These are phyloP conservation scores for Struthio camelus DNA, from an alignment of 2,113 vertebrate genomes.

Conservation along the genomic window DNA sequence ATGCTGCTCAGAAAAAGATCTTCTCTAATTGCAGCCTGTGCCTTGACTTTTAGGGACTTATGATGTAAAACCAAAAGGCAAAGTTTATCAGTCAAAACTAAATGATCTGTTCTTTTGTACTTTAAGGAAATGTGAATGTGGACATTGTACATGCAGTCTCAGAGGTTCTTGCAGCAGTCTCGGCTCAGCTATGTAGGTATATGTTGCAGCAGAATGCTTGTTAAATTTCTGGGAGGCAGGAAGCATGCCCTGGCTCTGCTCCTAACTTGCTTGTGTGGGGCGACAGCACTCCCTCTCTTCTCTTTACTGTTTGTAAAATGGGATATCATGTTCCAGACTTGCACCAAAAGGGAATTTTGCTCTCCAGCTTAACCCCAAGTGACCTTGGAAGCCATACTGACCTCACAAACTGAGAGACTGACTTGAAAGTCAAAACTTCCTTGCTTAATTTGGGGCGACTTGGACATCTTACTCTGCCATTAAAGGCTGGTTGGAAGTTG, in stretches of 20 bases:
- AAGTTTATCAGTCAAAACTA: neutral
- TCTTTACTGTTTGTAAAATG: fast-evolving
- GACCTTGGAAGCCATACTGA: neutral
- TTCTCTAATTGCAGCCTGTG: constrained; percentile 33
- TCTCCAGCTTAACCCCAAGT: neutral
- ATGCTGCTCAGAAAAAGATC: neutral
- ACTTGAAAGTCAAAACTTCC: fast-evolving
- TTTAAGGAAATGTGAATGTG: fast-evolving
- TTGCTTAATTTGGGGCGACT: neutral
- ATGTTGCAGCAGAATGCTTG: neutral
- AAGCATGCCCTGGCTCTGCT: neutral
- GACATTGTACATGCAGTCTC: fast-evolving
- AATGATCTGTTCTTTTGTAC: neutral
- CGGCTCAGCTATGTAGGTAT: neutral
- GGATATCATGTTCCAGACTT: neutral
- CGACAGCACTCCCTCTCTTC: neutral
- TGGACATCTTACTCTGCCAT: fast-evolving
- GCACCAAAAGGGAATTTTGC: neutral
- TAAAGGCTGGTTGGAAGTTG: neutral
- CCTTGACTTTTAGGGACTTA: neutral
- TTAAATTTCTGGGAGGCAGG: neutral
- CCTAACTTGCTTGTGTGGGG: neutral
- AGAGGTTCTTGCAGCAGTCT: fast-evolving
- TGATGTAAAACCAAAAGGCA: neutral
- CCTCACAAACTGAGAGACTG: neutral